Base-by-base conservation (phyloP, 1,140 invertebrate genomes). In the Drosophila azteca region DNA sequence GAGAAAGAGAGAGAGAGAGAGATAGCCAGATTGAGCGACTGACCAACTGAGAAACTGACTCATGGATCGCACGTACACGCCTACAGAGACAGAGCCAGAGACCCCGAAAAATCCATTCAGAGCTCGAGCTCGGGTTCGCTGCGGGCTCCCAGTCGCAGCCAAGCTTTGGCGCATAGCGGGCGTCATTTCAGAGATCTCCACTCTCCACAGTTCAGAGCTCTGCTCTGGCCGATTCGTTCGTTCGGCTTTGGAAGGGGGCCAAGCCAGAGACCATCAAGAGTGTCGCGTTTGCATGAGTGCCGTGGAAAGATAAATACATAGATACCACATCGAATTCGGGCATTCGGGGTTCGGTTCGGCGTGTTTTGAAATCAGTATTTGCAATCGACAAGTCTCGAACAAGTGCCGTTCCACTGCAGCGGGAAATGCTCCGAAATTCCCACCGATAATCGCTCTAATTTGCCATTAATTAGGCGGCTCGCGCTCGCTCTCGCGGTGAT, bases 111-210 rank as follows among this genome's bases (percentile, higher is more conserved):
- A 82, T 7, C 44, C 63, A 51, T 55, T 39, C 15, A 48, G 20
- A 60, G 70, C 48, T 68, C 24, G 46, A 48, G 62, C 5, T 66
- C 62, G 50, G 78, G 49, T 7, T 74, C 22, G 17, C 20, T 41
- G 35, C 46, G 65, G 39, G 51, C 39, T 53, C 41, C 58, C 82
- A 85, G 82, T 88, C 79, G 78, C 78, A 60, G 64, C 65, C 54
- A 68, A 87, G 53, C 78, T 87, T 87, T 82, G 82, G 78, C 79
- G 75, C 83, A 81, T 54, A 69, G 57, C 82, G 71, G 82, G 82
- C 83, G 66, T 61, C 79, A 72, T 60, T 77, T 55, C 52, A 69
- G 43, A 52, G 52, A 58, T 55, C 53, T 73, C 22, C 48, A 31
- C 6, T 43, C 43, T 39, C 35, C 35, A 13, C 46, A 62, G 57